Percentiles rank a stretch among this genome's conserved stretches.
Conservation (phyloP, 1,140 invertebrate species). For the Macrostomum lignano region DNA sequence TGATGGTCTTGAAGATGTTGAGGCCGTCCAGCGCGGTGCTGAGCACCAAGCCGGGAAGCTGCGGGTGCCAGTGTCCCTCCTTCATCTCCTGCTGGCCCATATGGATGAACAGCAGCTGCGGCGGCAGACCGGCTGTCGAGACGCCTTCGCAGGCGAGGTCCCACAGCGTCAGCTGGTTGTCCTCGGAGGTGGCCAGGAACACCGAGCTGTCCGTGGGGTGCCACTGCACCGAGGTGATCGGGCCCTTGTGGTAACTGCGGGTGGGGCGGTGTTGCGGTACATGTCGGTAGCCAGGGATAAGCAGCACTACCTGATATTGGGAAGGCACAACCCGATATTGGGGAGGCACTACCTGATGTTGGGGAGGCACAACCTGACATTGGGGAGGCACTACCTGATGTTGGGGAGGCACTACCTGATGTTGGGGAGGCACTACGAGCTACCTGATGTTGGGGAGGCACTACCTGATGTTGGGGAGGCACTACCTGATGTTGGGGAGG, state of each 20-base stretch:
- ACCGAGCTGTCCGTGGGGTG: conserved; percentile 64
- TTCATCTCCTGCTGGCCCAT: conserved; percentile 90
- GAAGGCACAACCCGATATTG: too few relatives aligned
- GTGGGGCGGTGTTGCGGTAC: too few relatives aligned
- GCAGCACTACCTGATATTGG: too few relatives aligned
- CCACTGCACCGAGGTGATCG: conserved; percentile 87
- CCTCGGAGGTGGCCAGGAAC: conserved; percentile 63
- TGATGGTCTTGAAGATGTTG: conserved; percentile 90
- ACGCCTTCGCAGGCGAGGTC: conserved; percentile 68
- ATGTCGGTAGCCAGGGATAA: too few relatives aligned
- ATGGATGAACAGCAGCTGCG: conserved; percentile 85
- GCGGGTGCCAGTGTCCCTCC: conserved; percentile 90
- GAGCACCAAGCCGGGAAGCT: conserved; percentile 65
- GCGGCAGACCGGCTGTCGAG: conserved; percentile 44
- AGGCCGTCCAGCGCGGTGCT: conserved; percentile 75
- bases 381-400: too few relatives aligned
- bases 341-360: too few relatives aligned
- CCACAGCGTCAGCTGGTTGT: conserved; percentile 87
- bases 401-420: too few relatives aligned
- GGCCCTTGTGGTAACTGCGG: conserved; percentile 66
- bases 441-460: too few relatives aligned
- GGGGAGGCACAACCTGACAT: too few relatives aligned
- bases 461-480: too few relatives aligned
- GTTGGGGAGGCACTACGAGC: too few relatives aligned
- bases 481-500: too few relatives aligned